Evolutionary conservation across 2,888 invertebrate species (phyloP), one percentile per base, ranked within the genome.

Genomic region (Rotaria magnacalcarata): DNA sequence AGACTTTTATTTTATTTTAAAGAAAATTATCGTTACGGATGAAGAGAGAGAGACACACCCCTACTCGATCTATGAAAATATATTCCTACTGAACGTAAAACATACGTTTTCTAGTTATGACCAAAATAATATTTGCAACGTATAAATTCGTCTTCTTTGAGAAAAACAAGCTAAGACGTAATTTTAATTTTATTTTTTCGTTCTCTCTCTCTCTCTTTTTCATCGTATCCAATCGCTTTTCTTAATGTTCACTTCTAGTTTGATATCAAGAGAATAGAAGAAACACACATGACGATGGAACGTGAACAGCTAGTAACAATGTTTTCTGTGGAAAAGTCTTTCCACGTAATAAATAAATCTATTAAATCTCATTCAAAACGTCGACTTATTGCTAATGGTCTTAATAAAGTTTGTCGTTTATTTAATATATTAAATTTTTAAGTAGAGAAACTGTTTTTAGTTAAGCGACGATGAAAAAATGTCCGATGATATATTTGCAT

Each of bases 391-490:
- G 67, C 67, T 19, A 6, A 34, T 41, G 5, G 34, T 67, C 16
- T 67, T 34, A 34, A 67, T 34, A 67, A 67, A 67, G 67, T 67
- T 34, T 7, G 67, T 67, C 34, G 5, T 67, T 34, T 67, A 14
- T 67, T 27, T 60, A 14, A 11, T 2, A 24, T 43, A 10, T 8
- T 11, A 60, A 16, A 67, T 50, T 50, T 50, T 50, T 14, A 50
- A 50, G 14, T 11, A 52, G 16, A 4, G 3, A 52, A 52, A 52
- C 6, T 47, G 5, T 43, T 24, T 24, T 10, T 7, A 80, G 80
- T 47, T 80, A 47, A n/a, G 3, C n/a, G 80, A 80, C 11, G 47
- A 80, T n/a, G 80, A 80, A 47, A 47, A 43, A 80, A 80, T 80
- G 47, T 47, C 80, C 0, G n/a, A 80, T 47, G 80, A 80, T 80